Evolutionary conservation across 1,140 invertebrate genomes (phyloP).

Genomic region (Drosophila funebris): DNA sequence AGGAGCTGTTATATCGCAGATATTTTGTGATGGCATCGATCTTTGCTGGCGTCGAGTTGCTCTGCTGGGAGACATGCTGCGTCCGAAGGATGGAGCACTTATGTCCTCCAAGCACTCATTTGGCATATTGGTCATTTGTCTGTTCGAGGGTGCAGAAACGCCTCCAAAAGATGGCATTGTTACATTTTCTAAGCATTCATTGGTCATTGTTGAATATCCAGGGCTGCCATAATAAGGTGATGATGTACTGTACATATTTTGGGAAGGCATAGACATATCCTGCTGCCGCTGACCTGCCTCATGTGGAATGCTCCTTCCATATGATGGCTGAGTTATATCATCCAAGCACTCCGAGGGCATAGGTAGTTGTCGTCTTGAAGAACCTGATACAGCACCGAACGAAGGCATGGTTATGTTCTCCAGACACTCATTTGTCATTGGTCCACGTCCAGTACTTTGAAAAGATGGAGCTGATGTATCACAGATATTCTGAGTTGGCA

Average conservation of each 20-base stretch:
- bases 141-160: neutral
- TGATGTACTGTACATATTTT: neutral
- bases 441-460: neutral
- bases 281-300: neutral
- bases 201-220: neutral
- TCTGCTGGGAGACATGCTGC: neutral
- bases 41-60: neutral
- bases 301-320: neutral
- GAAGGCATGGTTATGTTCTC: conserved; percentile 7
- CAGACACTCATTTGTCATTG: neutral
- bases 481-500: neutral
- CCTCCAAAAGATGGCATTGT: conserved; percentile 17
- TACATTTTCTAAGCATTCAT: conserved; percentile 7
- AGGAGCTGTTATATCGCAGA: neutral
- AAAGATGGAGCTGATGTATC: neutral
- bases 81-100: conserved; percentile 16
- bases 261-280: neutral
- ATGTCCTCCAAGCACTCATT: conserved; percentile 30
- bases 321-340: conserved; percentile 7
- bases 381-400: neutral
- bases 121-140: neutral
- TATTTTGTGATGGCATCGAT: neutral
- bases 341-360: conserved; percentile 7
- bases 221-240: neutral
- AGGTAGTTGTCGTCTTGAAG: neutral